Evolutionary conservation across 1,140 invertebrate species (phyloP), one percentile per base, ranked within the genome.

Genomic region (Homalodisca vitripennis): DNA sequence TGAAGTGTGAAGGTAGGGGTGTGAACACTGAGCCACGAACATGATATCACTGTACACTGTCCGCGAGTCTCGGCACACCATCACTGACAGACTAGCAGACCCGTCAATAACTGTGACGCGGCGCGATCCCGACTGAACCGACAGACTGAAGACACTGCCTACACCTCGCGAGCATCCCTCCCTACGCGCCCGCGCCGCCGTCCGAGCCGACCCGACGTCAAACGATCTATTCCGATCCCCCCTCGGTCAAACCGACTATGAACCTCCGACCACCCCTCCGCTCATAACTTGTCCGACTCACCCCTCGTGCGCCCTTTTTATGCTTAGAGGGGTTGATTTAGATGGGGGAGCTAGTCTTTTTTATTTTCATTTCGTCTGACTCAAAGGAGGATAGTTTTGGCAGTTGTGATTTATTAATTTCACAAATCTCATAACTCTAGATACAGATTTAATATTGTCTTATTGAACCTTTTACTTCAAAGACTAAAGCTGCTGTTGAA

Each of bases 281-380:
- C 46, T 51, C 48, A 67, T 66, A 66, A 66, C 63, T 66, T 66
- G 63, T 66, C 20, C 63, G 63, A 32, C 63, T 66, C 63, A 66
- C 63, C 65, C 65, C 26, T 67, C 65, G 30, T n/a, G 48, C 41
- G 46, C 65, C 65, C 46, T 67, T 67, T 67, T 67, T 67, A 67
- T 67, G 46, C 65, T 51, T 26, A 53, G 65, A 51, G 65, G 65
- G 64, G 64, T 66, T 67, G 65, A 67, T 48, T 67, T 67, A 67
- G 65, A 48, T 31, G 65, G 62, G 63, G 65, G 65, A 67, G 65
- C 47, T 67, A 48, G 65, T 67, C 65, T 67, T 67, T 64, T 64
- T 67, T 53, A 53, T 67, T 67, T 67, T 53, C 46, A 53, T 67
- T 67, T 53, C 46, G 30, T 67, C 30, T 29, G 46, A 31, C 6